A percentile compares a stretch with the other conserved stretches of the same genome.
Conservation (phyloP, 2,797 vertebrate species). For the Acanthiza pusilla region DNA sequence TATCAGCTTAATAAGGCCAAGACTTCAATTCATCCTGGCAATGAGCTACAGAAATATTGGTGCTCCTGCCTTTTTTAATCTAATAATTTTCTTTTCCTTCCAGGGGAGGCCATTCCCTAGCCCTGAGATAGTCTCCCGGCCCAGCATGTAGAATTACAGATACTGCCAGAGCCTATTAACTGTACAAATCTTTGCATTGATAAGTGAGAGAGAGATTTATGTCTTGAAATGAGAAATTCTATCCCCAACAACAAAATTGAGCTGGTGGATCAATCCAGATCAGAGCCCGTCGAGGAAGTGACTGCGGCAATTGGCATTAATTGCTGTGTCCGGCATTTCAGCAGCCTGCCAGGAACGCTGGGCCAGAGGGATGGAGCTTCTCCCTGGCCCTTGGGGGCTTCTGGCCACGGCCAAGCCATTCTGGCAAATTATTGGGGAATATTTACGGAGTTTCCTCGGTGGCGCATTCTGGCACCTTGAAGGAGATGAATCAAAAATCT, state of each 20-base stretch:
- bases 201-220: constrained; percentile 45
- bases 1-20: constrained; percentile 47
- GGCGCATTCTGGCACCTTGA: not conserved
- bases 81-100: not conserved
- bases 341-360: not conserved
- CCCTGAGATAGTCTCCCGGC: not conserved
- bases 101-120: not conserved
- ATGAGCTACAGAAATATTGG: constrained; percentile 45
- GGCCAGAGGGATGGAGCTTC: not conserved
- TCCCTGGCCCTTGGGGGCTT: not conserved
- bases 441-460: not conserved
- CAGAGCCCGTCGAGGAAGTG: not conserved
- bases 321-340: not conserved
- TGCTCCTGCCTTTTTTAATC: constrained; percentile 26
- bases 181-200: constrained; percentile 43
- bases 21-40: constrained; percentile 50
- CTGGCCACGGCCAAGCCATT: not conserved
- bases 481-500: not conserved
- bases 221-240: constrained; percentile 30
- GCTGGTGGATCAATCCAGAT: not conserved
- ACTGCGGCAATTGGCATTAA: not conserved
- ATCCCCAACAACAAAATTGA: constrained; percentile 11
- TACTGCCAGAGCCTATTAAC: constrained; percentile 8
- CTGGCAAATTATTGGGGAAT: not conserved
- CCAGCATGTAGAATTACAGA: constrained; percentile 21